These are phyloP conservation scores for Halcyon badia DNA, from an alignment of 2,797 vertebrate genomes.

Conservation along the genomic window DNA sequence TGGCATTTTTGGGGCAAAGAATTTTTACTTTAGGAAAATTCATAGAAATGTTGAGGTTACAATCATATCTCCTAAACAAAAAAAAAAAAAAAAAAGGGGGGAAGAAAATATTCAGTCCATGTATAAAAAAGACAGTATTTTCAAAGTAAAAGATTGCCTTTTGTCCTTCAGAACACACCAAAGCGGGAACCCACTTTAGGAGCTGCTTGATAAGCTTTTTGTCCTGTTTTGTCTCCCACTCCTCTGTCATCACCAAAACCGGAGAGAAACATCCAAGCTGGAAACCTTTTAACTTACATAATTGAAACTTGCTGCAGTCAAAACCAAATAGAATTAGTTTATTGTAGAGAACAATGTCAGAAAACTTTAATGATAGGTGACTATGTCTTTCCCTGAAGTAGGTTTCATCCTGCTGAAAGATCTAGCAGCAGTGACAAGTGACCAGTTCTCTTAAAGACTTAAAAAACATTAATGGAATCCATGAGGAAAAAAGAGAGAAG, in stretches of 20 bases:
- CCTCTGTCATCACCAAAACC: background rate
- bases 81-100: background rate
- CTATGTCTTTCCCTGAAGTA: background rate
- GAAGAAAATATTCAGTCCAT: background rate
- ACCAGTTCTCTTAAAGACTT: background rate
- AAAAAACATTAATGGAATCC: background rate
- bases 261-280: background rate
- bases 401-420: constrained; percentile 7
- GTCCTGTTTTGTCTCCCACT: background rate
- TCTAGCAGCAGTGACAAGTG: background rate
- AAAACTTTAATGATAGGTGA: background rate
- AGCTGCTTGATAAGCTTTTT: background rate
- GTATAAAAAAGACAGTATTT: fast-evolving
- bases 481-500: background rate
- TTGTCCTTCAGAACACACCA: background rate
- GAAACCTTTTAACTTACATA: background rate
- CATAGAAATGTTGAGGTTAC: background rate
- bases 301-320: background rate
- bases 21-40: background rate
- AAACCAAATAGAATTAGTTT: background rate
- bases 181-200: background rate
- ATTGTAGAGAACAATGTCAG: background rate
- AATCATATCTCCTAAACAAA: background rate
- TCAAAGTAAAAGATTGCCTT: background rate
- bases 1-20: fast-evolving